Evolutionary conservation across 2,797 vertebrate species (phyloP).

Genomic region (Thripadectes ignobilis): DNA sequence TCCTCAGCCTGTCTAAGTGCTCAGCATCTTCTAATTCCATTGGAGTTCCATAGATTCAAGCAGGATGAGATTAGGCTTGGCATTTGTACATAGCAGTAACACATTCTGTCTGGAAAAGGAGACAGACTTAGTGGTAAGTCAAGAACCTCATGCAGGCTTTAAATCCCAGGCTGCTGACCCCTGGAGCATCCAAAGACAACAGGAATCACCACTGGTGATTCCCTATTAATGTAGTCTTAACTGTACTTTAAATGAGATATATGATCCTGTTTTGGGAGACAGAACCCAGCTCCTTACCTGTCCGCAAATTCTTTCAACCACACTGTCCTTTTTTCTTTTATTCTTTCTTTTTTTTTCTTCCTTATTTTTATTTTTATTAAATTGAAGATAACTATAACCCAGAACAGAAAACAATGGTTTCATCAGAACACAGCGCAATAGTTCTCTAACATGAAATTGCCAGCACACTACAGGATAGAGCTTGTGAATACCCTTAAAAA

Average conservation of each 20-base stretch:
- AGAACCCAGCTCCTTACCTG: background rate
- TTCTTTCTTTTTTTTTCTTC: background rate
- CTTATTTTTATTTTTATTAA: background rate
- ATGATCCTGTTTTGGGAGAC: background rate
- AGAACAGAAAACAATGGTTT: slow-evolving; percentile 23
- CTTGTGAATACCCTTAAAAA: slow-evolving; percentile 26
- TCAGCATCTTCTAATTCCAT: background rate
- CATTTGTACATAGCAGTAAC: background rate
- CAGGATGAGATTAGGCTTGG: background rate
- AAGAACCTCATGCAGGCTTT: background rate
- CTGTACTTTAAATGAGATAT: background rate
- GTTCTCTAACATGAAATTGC: slow-evolving; percentile 60
- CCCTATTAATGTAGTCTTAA: background rate
- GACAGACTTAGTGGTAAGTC: background rate
- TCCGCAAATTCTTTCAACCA: background rate
- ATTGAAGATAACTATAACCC: slow-evolving; percentile 1
- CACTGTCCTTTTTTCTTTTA: background rate
- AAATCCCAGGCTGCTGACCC: background rate
- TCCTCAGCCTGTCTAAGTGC: background rate
- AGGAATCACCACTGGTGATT: background rate
- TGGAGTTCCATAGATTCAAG: background rate
- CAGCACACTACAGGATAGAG: background rate
- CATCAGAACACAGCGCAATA: background rate
- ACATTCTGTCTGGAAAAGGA: background rate
- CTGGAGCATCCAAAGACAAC: background rate